phyloP scores from a whole-genome alignment of 2,797 vertebrate species.

The Cossypha polioptera region DNA sequence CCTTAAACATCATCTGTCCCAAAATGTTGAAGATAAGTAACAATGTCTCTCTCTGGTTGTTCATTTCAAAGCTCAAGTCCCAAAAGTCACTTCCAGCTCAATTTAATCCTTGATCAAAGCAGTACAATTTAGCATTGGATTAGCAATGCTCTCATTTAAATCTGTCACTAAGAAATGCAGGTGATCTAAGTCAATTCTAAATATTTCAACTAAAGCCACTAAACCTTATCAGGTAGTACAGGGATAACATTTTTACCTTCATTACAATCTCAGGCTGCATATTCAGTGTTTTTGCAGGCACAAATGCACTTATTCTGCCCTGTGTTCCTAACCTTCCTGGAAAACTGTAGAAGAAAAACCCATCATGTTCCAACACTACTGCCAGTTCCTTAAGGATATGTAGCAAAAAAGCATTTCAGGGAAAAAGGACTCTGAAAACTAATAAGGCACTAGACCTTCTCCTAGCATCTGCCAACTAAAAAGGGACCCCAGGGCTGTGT shows the following conservation, averaged over 20 bases:
- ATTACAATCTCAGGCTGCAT: background rate
- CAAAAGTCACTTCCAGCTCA: conserved; percentile 32
- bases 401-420: background rate
- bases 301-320: background rate
- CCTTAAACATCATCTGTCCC: background rate
- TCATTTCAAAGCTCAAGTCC: conserved; percentile 17
- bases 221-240: background rate
- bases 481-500: background rate
- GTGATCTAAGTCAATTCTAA: conserved; percentile 19
- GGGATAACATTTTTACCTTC: background rate
- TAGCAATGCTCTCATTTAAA: conserved; percentile 49
- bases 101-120: conserved; percentile 72
- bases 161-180: conserved; percentile 25
- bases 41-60: background rate
- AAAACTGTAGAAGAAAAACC: background rate
- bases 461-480: background rate
- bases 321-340: background rate
- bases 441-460: background rate
- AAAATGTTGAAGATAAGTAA: background rate
- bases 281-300: background rate
- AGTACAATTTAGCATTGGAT: conserved; percentile 43
- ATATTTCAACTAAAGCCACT: background rate
- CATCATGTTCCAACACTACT: background rate
- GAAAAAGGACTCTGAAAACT: background rate
- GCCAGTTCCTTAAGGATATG: background rate